Evolutionary conservation across 2,113 vertebrate genomes (phyloP).

Genomic region (Trochalopteron elliotii): DNA sequence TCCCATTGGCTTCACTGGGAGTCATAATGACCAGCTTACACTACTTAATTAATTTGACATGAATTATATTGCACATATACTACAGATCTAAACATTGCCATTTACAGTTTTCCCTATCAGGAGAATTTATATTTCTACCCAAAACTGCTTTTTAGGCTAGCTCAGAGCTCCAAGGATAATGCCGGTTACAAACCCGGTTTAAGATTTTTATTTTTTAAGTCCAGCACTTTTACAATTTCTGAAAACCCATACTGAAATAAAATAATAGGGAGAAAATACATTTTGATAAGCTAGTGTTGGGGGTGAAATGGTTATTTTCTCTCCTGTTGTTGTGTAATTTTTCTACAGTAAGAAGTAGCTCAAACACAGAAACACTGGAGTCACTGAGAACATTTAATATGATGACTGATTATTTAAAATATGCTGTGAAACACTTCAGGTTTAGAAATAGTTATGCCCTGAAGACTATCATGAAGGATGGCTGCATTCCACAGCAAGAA

Average conservation of each 20-base stretch:
- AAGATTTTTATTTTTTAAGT: neutral
- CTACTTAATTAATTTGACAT: neutral
- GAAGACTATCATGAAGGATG: constrained; percentile 74
- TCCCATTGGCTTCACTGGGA: neutral
- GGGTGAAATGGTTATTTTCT: constrained; percentile 1
- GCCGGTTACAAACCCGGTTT: neutral
- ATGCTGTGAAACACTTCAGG: constrained; percentile 71
- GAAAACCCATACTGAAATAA: neutral
- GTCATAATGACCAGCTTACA: neutral
- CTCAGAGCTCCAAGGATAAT: neutral
- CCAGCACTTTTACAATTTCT: neutral
- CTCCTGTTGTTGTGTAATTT: constrained; percentile 2
- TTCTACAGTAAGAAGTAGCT: constrained; percentile 71
- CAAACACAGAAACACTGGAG: constrained; percentile 63
- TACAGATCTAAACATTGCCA: neutral
- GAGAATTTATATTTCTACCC: neutral
- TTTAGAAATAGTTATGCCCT: constrained; percentile 72
- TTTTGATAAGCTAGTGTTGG: neutral
- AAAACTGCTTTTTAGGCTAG: neutral
- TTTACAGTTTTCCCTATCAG: neutral
- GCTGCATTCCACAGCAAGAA: constrained; percentile 73
- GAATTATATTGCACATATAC: neutral
- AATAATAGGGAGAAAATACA: neutral
- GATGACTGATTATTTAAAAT: constrained; percentile 73
- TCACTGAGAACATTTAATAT: constrained; percentile 41